Evolutionary conservation across 35 echinoderm and acorn worm species (phyloP), one percentile per base, ranked within the genome.

Genomic region (Eucidaris tribuloides): DNA sequence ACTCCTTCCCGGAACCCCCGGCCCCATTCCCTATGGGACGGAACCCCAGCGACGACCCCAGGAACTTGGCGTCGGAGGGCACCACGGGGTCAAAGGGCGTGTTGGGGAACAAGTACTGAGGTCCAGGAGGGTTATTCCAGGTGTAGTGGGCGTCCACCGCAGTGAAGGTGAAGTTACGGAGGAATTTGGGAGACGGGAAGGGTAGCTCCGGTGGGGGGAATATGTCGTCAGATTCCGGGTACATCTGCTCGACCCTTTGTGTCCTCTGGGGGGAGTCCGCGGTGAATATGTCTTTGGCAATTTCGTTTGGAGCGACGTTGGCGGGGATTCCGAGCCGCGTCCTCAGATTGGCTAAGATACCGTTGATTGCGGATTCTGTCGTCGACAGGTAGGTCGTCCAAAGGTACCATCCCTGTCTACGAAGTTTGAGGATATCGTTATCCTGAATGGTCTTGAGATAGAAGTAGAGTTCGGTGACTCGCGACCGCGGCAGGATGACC

Each of bases 1-100:
- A 99, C 79, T 99, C 96, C 74, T 93, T 93, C 25, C 96, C 96
- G 5, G 96, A 84, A 24, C 96, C 96, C 20, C 96, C 96, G 5
- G 85, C 87, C 9, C 96, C 96, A 19, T 80, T 81, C 15, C 82
- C 90, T 57, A 99, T 90, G 6, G 96, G 96, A 23, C 96, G 82
- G 61, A 99, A 99, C 6, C 96, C 96, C 13, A 93, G 74, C 17
- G 81, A 60, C 3, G 96, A 99, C 3, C 96, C 96, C 15, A 78
- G 50, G 36, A 99, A 93, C 62, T 93, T 82, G 65, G 96, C 96
- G 50, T 99, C 96, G 0, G 96, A 86, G 15, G 90, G 96, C 31
- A 99, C 77, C 1, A 99, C 58, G 2, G 96, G 96, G 56, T 99
- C 96, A 76, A 93, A 87, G 3, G 96, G 96, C 22, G 87, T 90